Evolutionary conservation across 2,113 vertebrate species (phyloP), one percentile per base, ranked within the genome.

Genomic region (Ceyx melanurus): DNA sequence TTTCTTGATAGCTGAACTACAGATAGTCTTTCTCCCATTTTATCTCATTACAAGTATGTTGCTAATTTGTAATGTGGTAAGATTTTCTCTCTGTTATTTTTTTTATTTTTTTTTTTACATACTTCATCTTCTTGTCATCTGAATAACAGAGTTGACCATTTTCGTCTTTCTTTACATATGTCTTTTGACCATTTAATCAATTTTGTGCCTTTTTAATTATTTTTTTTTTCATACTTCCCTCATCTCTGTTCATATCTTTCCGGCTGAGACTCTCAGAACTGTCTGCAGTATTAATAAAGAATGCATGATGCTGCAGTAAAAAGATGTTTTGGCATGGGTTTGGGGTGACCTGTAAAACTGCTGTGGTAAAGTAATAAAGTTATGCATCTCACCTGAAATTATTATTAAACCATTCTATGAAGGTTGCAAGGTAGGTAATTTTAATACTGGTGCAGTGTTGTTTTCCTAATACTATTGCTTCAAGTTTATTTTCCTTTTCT

Each of bases 251-350:
- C 33, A 22, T 76, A 46, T 73, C 20, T 85, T 89, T 79, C 67
- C 75, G 58, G 64, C 71, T 64, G 16, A 92, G 73, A 58, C 19
- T 79, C 82, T 87, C 71, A 45, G 62, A 79, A 85, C 25, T 71
- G 29, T 73, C 86, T 89, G 25, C 19, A 76, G 17, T 54, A 79
- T 62, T 92, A 92, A 91, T 82, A 93, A 93, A 91, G 64, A 89
- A 87, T 74, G 16, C n/a, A 67, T 89, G 76, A 82, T 15, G 60
- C n/a, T 74, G 10, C 46, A 80, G 51, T 45, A 82, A 85, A 96
- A 90, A 74, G 20, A 18, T 71, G 93, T 89, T 67, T 66, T 93
- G 83, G 66, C 89, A 74, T 31, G 21, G 11, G 5, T 61, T 90
- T 93, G 50, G 43, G 28, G 51, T 82, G 66, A 35, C 66, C 62